Evolutionary conservation across 2,113 vertebrate species (phyloP).

Genomic region (Girardinichthys multiradiatus): DNA sequence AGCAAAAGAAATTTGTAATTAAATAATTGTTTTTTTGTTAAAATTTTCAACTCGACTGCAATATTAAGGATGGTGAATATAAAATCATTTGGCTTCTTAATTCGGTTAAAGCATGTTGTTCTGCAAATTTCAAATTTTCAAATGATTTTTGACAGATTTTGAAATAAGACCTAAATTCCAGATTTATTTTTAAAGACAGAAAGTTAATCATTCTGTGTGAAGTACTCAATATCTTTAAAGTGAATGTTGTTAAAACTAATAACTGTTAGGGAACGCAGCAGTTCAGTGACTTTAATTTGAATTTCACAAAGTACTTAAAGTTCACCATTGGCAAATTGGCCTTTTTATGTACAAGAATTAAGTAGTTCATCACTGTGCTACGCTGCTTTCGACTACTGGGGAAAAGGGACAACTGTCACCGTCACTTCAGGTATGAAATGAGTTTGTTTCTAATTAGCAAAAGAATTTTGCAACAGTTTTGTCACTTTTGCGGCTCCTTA

Average conservation of each 20-base stretch:
- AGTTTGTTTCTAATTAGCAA: background rate
- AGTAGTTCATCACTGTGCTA: constrained; percentile 27
- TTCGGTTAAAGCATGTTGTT: background rate
- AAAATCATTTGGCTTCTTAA: background rate
- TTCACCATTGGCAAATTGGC: background rate
- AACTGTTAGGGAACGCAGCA: no score
- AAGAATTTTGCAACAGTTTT: no score
- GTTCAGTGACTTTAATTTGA: no score
- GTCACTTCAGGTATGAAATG: constrained; percentile 20
- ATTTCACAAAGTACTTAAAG: no score
- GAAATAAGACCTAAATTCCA: background rate
- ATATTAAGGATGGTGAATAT: background rate
- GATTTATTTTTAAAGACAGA: no score
- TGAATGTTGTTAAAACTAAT: no score
- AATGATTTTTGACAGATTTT: background rate
- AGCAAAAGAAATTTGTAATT: background rate
- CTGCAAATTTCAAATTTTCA: background rate
- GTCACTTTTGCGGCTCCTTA: no score
- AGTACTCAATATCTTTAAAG: no score
- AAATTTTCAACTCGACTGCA: background rate
- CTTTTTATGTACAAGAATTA: background rate
- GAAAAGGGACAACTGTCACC: constrained; percentile 45
- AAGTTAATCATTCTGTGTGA: no score
- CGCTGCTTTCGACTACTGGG: constrained; percentile 41
- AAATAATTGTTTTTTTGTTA: background rate